These are phyloP conservation scores for Chamaedrilus cognettii DNA, from an alignment of 2,888 invertebrate genomes.

Conservation along the genomic window DNA sequence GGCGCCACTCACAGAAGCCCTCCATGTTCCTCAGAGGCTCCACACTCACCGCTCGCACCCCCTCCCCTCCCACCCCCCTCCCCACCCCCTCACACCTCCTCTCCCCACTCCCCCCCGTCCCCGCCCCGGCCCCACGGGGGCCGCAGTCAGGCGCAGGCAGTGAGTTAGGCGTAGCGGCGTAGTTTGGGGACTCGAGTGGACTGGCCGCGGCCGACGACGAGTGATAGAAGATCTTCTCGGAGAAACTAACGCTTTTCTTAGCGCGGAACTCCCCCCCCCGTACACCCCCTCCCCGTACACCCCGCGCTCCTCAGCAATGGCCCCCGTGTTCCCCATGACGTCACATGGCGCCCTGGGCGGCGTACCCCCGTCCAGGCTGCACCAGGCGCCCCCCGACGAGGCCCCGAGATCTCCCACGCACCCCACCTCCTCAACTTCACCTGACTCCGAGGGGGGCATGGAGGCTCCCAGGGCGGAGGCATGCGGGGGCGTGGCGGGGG, in stretches of 20 bases:
- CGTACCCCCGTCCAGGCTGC: background rate
- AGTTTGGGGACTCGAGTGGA: constrained; percentile 29
- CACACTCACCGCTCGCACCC: no score
- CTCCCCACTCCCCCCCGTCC: no score
- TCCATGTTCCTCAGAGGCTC: no score
- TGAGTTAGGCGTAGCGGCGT: no score
- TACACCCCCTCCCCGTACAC: constrained; percentile 3
- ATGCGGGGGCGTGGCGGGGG: no score
- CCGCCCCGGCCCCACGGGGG: no score
- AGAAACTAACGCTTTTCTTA: constrained; percentile 56
- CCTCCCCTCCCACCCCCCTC: no score
- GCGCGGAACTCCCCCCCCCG: constrained; percentile 26
- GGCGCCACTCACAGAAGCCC: no score
- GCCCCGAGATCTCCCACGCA: background rate
- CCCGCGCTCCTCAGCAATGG: background rate
- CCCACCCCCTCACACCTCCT: no score
- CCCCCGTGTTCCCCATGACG: no score
- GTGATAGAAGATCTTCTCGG: constrained; percentile 56
- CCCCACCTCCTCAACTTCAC: background rate
- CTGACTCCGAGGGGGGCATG: background rate
- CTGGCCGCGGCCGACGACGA: constrained; percentile 36
- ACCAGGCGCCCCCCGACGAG: background rate
- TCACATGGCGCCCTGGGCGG: background rate
- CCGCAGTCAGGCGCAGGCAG: no score
- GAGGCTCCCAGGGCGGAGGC: no score